A percentile compares a stretch with the other conserved stretches of the same genome.
Conservation (phyloP, 2,113 vertebrate genomes). For the Tachuris rubrigastra region DNA sequence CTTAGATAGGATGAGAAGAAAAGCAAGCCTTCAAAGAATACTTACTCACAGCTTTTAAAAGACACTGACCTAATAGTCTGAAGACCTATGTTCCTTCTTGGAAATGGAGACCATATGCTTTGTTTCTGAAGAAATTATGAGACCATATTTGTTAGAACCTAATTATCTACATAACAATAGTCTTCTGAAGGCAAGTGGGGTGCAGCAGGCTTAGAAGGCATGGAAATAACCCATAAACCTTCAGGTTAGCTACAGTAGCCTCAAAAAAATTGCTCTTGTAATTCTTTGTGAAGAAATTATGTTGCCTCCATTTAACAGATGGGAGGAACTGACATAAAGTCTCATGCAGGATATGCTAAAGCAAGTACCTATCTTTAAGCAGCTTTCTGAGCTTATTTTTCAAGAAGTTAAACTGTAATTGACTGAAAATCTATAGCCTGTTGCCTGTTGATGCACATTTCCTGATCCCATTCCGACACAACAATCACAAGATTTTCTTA, state of each 20-base stretch:
- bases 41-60: neutral
- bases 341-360: neutral
- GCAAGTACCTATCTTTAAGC: neutral
- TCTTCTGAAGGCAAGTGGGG: neutral
- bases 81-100: neutral
- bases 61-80: neutral
- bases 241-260: neutral
- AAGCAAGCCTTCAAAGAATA: neutral
- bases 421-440: constrained; percentile 25
- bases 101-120: neutral
- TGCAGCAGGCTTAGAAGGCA: neutral
- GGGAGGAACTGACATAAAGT: neutral
- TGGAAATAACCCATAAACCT: neutral
- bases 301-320: neutral
- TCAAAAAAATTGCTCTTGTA: neutral
- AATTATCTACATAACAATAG: neutral
- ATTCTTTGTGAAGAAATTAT: neutral
- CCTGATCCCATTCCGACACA: neutral
- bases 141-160: neutral
- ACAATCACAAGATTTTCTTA: neutral
- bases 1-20: neutral
- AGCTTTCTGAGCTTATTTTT: constrained; percentile 19
- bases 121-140: neutral
- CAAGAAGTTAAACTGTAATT: neutral
- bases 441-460: neutral